These are phyloP conservation scores for Mobula hypostoma DNA, from an alignment of 2,113 vertebrate genomes.

Conservation along the genomic window DNA sequence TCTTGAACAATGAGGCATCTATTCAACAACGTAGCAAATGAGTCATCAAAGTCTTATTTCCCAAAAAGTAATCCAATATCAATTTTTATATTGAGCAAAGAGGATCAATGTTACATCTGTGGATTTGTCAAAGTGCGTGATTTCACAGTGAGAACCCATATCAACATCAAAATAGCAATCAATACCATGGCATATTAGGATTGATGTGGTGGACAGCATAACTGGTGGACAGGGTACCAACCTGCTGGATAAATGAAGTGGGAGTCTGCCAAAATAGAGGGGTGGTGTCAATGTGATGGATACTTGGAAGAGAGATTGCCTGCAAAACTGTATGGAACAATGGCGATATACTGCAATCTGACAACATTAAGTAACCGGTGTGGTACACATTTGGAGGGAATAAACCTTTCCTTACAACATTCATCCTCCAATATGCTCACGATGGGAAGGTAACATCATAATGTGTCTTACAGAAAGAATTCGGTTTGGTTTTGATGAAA, in stretches of 20 bases:
- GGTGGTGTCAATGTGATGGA: too few species aligned
- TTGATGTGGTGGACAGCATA: not conserved
- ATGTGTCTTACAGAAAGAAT: not conserved
- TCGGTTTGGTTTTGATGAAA: not conserved
- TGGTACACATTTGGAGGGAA: not conserved
- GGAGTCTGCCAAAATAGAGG: too few species aligned
- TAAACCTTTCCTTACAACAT: not conserved
- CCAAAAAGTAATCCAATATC: not conserved
- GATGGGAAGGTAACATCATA: not conserved
- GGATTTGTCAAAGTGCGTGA: not conserved
- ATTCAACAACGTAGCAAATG: not conserved
- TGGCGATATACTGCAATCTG: not conserved
- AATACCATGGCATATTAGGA: not conserved
- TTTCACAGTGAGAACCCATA: not conserved
- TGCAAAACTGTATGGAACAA: not conserved
- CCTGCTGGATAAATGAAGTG: too few species aligned
- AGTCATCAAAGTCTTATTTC: not conserved
- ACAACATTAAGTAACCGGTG: not conserved
- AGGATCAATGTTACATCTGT: not conserved
- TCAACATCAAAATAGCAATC: not conserved
- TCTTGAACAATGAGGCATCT: not conserved
- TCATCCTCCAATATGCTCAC: not conserved
- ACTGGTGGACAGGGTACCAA: not conserved
- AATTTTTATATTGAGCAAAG: not conserved
- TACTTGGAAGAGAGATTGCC: too few species aligned